Conservation (phyloP, 2,113 vertebrate species). For the Boleophthalmus pectinirostris region DNA sequence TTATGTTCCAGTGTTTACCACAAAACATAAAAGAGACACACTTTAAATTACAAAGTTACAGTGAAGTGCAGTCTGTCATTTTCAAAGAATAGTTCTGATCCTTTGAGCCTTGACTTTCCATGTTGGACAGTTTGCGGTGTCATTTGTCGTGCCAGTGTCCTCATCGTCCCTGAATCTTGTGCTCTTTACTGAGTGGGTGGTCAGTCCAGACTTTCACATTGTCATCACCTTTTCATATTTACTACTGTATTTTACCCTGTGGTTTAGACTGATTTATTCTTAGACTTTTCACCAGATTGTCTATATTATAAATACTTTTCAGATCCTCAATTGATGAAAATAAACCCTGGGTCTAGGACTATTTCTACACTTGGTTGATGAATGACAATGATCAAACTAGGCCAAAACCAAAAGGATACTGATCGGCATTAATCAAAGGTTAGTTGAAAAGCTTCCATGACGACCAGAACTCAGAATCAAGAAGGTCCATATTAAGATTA, state of each 20-base stretch:
- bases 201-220: conserved; percentile 26
- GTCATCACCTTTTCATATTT: conserved; percentile 20
- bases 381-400: no score
- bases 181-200: conserved; percentile 41
- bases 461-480: no score
- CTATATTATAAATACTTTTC: background rate
- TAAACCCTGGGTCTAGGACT: no score
- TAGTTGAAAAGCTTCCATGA: no score
- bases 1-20: conserved; percentile 32
- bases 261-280: background rate
- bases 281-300: background rate
- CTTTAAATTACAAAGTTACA: conserved; percentile 27
- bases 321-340: background rate
- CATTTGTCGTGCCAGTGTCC: conserved; percentile 1
- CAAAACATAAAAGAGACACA: conserved; percentile 18
- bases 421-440: no score
- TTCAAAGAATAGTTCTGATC: conserved; percentile 10
- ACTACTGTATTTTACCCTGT: background rate
- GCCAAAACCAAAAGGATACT: no score
- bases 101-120: conserved; percentile 10
- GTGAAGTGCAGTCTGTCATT: conserved; percentile 21
- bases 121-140: conserved; percentile 41
- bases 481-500: no score
- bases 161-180: conserved; percentile 16
- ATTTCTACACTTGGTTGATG: no score